A percentile compares a stretch with the other conserved stretches of the same genome.
These are phyloP conservation scores for Carapus acus DNA, from an alignment of 2,797 vertebrate genomes.

Conservation along the genomic window DNA sequence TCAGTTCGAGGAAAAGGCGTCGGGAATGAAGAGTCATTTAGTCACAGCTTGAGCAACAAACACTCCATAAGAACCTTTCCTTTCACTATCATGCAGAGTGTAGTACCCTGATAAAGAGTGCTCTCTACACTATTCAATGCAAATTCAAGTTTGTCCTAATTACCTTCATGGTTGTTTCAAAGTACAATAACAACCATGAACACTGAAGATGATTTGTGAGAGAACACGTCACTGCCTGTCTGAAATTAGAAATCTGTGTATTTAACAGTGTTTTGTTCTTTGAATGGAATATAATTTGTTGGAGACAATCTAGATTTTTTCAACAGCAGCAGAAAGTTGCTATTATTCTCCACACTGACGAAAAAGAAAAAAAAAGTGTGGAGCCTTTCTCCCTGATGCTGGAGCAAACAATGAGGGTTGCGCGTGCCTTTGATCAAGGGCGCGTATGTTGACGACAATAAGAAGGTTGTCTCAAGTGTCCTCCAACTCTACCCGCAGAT, in stretches of 20 bases:
- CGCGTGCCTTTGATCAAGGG: constrained; percentile 60
- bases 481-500: constrained; percentile 59
- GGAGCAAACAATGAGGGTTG: constrained; percentile 51
- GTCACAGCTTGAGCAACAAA: constrained; percentile 49
- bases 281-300: constrained; percentile 56
- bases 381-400: constrained; percentile 27
- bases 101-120: constrained; percentile 23
- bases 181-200: constrained; percentile 41
- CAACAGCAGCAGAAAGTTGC: constrained; percentile 51
- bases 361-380: constrained; percentile 34
- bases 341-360: constrained; percentile 36
- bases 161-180: constrained; percentile 42
- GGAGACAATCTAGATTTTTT: constrained; percentile 58
- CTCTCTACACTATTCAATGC: constrained; percentile 44
- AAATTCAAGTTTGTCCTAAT: constrained; percentile 54
- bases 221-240: constrained; percentile 48
- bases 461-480: constrained; percentile 54
- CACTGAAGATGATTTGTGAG: constrained; percentile 46
- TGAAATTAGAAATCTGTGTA: constrained; percentile 42
- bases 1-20: constrained; percentile 54
- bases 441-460: constrained; percentile 60
- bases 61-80: constrained; percentile 55
- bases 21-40: constrained; percentile 69
- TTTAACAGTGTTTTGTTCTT: constrained; percentile 63
- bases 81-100: constrained; percentile 37